Percentiles rank a stretch among this genome's conserved stretches.
Conservation (phyloP, 2,113 vertebrate species). For the Petrocephalus microphthalmus region DNA sequence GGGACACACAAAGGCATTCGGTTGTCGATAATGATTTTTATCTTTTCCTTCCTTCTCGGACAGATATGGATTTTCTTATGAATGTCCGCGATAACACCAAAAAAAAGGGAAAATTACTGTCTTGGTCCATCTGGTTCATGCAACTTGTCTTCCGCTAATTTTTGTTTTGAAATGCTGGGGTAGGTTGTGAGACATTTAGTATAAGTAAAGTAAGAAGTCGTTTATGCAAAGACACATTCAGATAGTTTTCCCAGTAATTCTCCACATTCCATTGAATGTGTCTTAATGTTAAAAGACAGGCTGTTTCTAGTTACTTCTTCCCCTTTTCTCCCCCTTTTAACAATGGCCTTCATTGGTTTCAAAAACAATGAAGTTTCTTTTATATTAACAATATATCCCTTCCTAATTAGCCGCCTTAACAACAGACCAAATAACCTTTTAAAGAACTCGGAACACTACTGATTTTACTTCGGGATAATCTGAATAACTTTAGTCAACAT, state of each 20-base stretch:
- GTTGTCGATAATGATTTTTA: slow-evolving; percentile 22
- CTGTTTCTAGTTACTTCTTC: background rate
- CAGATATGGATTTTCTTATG: slow-evolving; percentile 47
- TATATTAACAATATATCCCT: background rate
- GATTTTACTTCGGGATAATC: background rate
- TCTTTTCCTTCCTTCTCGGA: slow-evolving; percentile 16
- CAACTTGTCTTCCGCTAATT: background rate
- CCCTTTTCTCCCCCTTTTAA: background rate
- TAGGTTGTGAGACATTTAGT: background rate
- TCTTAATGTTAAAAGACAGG: background rate
- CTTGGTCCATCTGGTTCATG: background rate
- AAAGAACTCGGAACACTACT: background rate
- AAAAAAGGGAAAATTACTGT: background rate
- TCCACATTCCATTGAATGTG: background rate
- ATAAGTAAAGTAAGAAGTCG: too few species aligned
- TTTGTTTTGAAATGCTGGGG: background rate
- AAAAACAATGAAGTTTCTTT: background rate
- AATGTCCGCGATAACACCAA: slow-evolving; percentile 16
- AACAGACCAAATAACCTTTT: background rate
- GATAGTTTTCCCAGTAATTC: background rate
- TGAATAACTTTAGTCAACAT: background rate
- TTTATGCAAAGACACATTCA: background rate
- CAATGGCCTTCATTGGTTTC: background rate
- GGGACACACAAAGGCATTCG: slow-evolving; percentile 45
- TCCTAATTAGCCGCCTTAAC: background rate